Base-by-base conservation (phyloP, 2,888 invertebrate genomes). In the Polydrusus cervinus region DNA sequence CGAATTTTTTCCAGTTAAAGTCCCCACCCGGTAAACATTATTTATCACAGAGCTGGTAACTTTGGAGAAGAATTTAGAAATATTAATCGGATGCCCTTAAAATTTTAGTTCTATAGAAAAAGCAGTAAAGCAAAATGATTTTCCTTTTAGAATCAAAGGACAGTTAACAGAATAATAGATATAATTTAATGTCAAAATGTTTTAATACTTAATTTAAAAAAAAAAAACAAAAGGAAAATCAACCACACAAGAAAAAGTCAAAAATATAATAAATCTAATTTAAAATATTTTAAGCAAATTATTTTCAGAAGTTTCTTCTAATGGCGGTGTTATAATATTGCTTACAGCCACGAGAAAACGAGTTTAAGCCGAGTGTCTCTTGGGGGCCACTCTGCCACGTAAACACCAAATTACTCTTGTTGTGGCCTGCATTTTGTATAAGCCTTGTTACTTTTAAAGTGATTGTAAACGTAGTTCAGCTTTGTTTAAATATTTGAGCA, bases 361-460 rank as follows among this genome's bases (percentile, higher is more conserved):
- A 57, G 34, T 57, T 57, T 57, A 16, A 57, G 34, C 14, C 11
- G 57, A 57, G 38, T 14, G 34, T 38, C 57, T 57, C 57, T 16
- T 10, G n/a, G 57, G 34, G 57, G 30, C 9, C 57, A 38, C 57
- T 57, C 45, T 57, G 25, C 25, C 30, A 16, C 1, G 10, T 57
- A 57, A 57, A 34, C 57, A 57, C 57, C 34, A 34, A 57, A 57
- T 57, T 57, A 34, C 57, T 57, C 34, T 34, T 57, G 57, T 57
- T 57, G 57, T 38, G 57, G 57, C 57, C 14, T 34, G 57, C 57
- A 57, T 57, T 34, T 14, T 14, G 25, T 34, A 38, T 10, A 34
- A 14, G n/a, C 6, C 14, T 57, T 34, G 34, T 25, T 25, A 51
- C 11, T 51, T 51, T 51, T 10, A 51, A 51, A 51, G 51, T 25